Percentiles rank a stretch among this genome's conserved stretches.
These are phyloP conservation scores for Aspiorhynchus laticeps DNA, from an alignment of 2,113 vertebrate species.

Conservation along the genomic window DNA sequence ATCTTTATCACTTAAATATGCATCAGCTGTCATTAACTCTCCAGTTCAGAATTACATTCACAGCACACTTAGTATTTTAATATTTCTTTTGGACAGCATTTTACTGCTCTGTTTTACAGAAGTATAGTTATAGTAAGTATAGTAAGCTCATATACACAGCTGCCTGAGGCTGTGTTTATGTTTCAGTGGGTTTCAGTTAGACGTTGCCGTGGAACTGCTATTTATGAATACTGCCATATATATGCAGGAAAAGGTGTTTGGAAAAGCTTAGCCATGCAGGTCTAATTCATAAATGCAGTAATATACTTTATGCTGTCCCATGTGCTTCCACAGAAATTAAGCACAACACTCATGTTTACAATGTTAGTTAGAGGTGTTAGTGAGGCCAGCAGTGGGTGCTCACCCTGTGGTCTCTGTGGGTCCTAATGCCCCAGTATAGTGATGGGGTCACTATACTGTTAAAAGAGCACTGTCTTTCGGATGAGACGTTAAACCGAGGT, in stretches of 20 bases:
- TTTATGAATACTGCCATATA: conserved; percentile 4
- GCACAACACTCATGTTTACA: background rate
- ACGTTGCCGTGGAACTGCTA: background rate
- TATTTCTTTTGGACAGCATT: background rate
- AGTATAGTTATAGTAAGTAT: background rate
- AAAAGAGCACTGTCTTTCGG: too few relatives aligned
- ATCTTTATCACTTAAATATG: background rate
- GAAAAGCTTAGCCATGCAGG: conserved; percentile 5
- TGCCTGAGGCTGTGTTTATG: conserved; percentile 12
- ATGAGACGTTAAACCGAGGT: too few relatives aligned
- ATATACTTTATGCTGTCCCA: background rate
- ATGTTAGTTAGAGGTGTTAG: too few relatives aligned
- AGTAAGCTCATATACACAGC: conserved; percentile 26
- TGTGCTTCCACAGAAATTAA: background rate
- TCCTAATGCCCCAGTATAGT: too few relatives aligned
- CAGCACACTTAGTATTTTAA: too few relatives aligned
- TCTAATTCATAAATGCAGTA: conserved; percentile 19
- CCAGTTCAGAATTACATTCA: too few relatives aligned
- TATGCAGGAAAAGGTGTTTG: conserved; percentile 20
- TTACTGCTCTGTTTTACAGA: background rate
- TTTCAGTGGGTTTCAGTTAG: conserved; percentile 16
- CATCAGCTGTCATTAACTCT: too few relatives aligned
- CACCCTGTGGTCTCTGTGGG: too few relatives aligned
- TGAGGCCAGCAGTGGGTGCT: too few relatives aligned
- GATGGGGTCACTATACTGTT: too few relatives aligned